Evolutionary conservation across 2,797 vertebrate species (phyloP), one percentile per base, ranked within the genome.

Genomic region (Acrossocheilus fasciatus): DNA sequence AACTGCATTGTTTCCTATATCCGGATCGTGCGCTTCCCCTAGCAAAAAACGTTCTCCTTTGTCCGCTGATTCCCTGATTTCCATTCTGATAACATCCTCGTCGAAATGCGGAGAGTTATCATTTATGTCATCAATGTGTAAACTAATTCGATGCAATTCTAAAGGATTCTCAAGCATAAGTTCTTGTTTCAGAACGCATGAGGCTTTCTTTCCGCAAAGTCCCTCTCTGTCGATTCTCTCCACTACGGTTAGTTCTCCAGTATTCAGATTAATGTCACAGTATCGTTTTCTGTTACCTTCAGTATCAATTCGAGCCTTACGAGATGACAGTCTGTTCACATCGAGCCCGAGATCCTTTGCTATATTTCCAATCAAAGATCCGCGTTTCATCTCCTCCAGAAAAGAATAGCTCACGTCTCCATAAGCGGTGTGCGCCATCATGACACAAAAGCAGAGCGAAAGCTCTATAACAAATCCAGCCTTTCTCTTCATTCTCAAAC

Each of bases 121-220:
- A 91, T 96, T 96, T 72, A 95, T 90, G 86, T 96, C 95, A 50
- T 82, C 87, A 87, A 96, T 88, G 14, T 47, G 43, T 30, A 86
- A 94, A 92, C 52, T 86, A 72, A 95, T 84, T 17, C 92, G 92
- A 89, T 95, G 94, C 81, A 95, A 90, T 82, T 94, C 94, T 72
- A 95, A 77, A 0, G 96, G 95, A 23, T 94, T 91, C 86, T 93
- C 95, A 41, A 95, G 88, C 26, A 96, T 93, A 6, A 93, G 94
- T 88, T 97, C 96, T 74, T 95, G 89, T 47, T 94, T 93, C 17
- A 97, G 41, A 6, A 88, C 85, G 72, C 96, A 97, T 36, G 90
- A 92, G 0, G 86, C 82, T 81, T 79, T 91, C 52, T 90, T 92
- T 50, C 92, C 88, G 86, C 95, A 96, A 0, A 95, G 87, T 62